phyloP scores from a whole-genome alignment of 2,888 invertebrate species.

The Thecophora atra region DNA sequence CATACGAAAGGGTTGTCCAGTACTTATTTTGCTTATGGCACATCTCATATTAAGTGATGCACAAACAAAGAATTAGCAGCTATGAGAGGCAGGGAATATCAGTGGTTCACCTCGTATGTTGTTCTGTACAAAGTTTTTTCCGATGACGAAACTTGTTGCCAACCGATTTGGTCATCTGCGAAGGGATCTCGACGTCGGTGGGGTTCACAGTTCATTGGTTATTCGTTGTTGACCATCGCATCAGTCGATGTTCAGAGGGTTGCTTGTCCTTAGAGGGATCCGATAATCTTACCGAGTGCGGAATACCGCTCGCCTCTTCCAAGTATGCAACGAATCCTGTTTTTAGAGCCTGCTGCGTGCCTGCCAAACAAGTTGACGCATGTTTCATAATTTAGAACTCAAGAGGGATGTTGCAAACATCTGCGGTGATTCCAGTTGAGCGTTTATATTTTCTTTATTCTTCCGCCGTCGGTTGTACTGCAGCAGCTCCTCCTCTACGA shows the following conservation, averaged over 20 bases:
- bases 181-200: neutral
- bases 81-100: neutral
- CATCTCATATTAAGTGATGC: neutral
- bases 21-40: too few relatives aligned
- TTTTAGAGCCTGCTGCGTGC: slow-evolving; percentile 35
- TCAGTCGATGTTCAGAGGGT: slow-evolving; percentile 1
- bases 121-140: neutral
- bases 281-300: too few relatives aligned
- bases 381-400: slow-evolving; percentile 49
- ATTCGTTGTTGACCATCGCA: neutral
- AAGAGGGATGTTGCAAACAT: slow-evolving; percentile 53
- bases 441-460: neutral
- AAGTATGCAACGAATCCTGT: slow-evolving; percentile 12
- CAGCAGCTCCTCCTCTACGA: neutral
- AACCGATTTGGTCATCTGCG: slow-evolving; percentile 26
- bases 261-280: slow-evolving; percentile 11
- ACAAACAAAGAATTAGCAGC: neutral
- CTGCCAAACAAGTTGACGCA: slow-evolving; percentile 49
- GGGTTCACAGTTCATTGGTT: slow-evolving; percentile 6
- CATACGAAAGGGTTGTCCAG: neutral
- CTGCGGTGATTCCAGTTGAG: slow-evolving; percentile 50
- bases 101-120: neutral
- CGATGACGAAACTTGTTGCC: neutral
- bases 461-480: neutral
- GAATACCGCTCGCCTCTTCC: slow-evolving; percentile 35